Percentiles rank a stretch among this genome's conserved stretches.
Conservation (phyloP, 2,888 invertebrate genomes). For the Apocheima hispidaria region DNA sequence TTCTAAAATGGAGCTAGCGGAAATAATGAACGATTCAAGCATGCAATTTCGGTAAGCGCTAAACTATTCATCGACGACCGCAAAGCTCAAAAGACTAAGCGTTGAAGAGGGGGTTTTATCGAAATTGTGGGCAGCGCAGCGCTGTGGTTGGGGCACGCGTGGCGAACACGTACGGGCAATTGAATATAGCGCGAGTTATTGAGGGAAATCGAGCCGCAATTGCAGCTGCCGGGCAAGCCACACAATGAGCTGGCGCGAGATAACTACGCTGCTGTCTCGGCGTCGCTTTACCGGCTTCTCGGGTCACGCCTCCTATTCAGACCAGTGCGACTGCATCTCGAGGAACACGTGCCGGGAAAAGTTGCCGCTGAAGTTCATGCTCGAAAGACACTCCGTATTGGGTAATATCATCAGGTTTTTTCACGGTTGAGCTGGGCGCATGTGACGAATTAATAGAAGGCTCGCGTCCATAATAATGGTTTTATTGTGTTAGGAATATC, state of each 20-base stretch:
- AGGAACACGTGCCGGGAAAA: constrained; percentile 38
- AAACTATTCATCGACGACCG: constrained; percentile 55
- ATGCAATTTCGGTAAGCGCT: constrained; percentile 56
- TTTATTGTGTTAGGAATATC: constrained; percentile 69
- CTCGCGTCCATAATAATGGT: constrained; percentile 35
- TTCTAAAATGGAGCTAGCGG: constrained; percentile 18
- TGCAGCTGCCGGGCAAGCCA: constrained; percentile 74
- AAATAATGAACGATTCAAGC: constrained; percentile 51
- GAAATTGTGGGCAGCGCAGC: constrained; percentile 68
- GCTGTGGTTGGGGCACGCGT: constrained; percentile 77
- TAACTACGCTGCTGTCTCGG: constrained; percentile 58
- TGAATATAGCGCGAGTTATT: constrained; percentile 80
- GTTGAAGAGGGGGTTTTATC: constrained; percentile 73
- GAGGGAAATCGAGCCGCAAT: constrained; percentile 74
- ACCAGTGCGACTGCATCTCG: constrained; percentile 44
- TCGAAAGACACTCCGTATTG: constrained; percentile 10
- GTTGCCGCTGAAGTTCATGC: background rate
- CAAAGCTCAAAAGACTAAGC: constrained; percentile 50
- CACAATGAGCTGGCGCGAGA: constrained; percentile 62
- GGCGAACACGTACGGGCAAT: constrained; percentile 74
- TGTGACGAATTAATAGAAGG: constrained; percentile 32
- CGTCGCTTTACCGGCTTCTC: constrained; percentile 53
- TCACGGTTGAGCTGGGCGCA: constrained; percentile 28
- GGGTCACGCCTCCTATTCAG: constrained; percentile 59
- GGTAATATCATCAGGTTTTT: constrained; percentile 15